Percentiles rank a stretch among this genome's conserved stretches.
phyloP scores from a whole-genome alignment of 1,140 invertebrate genomes.

The Potamilus streckersoni region DNA sequence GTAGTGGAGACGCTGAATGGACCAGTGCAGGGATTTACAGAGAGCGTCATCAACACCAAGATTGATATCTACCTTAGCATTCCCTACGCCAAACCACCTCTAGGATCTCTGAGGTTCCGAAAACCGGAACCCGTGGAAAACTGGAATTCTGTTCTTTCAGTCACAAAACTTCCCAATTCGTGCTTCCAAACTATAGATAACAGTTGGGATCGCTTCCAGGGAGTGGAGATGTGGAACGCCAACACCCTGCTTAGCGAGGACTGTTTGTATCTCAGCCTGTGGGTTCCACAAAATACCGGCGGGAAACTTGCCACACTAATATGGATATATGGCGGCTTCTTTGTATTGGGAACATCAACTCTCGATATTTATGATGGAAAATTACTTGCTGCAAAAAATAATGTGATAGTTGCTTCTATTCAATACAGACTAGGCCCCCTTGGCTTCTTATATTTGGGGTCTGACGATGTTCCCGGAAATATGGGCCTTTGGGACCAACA shows the following conservation, averaged over 20 bases:
- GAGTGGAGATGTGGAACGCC: conserved; percentile 52
- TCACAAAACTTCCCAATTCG: conserved; percentile 25
- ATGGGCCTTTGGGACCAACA: conserved; percentile 40
- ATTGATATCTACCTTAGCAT: conserved; percentile 81
- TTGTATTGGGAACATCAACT: conserved; percentile 89
- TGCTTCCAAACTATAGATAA: conserved; percentile 24
- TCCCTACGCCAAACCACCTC: conserved; percentile 94
- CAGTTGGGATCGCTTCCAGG: conserved; percentile 21
- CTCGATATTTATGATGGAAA: conserved; percentile 92
- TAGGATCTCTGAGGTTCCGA: conserved; percentile 84
- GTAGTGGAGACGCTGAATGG: conserved; percentile 17
- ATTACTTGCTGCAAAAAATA: conserved; percentile 77
- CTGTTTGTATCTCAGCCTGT: conserved; percentile 94
- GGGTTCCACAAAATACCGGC: conserved; percentile 73
- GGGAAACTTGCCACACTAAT: conserved; percentile 88
- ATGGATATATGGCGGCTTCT: conserved; percentile 97
- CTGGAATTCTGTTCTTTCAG: conserved; percentile 28
- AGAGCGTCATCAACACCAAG: background rate
- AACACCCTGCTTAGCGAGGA: conserved; percentile 83
- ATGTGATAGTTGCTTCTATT: conserved; percentile 80
- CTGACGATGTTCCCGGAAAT: conserved; percentile 32
- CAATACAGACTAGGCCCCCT: conserved; percentile 79
- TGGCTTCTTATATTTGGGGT: conserved; percentile 26
- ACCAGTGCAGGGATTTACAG: conserved; percentile 15
- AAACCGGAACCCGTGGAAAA: conserved; percentile 12